These are phyloP conservation scores for Protodeltote pygarga DNA, from an alignment of 2,888 invertebrate genomes.

Conservation along the genomic window DNA sequence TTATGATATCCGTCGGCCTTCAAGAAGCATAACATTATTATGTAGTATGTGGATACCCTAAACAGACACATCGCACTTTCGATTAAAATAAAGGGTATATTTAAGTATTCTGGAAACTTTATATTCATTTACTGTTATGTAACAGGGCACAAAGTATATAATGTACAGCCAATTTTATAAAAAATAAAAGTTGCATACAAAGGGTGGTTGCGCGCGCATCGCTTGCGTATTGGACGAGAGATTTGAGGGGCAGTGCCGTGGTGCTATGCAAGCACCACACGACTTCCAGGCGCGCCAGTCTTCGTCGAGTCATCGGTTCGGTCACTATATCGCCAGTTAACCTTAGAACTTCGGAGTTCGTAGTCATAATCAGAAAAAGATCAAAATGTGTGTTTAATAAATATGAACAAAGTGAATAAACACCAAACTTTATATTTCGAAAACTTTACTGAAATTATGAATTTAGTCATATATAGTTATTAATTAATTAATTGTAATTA, in stretches of 20 bases:
- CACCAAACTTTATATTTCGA: no score
- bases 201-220: conserved; percentile 39
- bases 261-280: conserved; percentile 2
- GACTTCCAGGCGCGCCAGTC: conserved; percentile 13
- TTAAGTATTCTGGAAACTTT: conserved; percentile 17
- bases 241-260: conserved; percentile 21
- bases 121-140: not conserved
- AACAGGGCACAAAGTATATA: conserved; percentile 4
- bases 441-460: no score
- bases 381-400: no score
- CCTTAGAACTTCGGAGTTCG: not conserved
- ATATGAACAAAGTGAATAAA: no score
- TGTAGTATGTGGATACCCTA: no score
- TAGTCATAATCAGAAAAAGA: no score
- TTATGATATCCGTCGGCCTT: no score
- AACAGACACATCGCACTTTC: no score
- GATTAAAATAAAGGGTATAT: no score
- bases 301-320: not conserved
- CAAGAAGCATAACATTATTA: no score
- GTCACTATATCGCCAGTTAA: not conserved
- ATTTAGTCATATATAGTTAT: no score
- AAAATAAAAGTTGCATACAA: conserved; percentile 13
- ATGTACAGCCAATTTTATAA: not conserved
- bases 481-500: no score
- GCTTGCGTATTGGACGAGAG: conserved; percentile 21